Percentiles rank a stretch among this genome's conserved stretches.
phyloP scores from a whole-genome alignment of 2,113 vertebrate genomes.

The Sminthopsis crassicaudata region DNA sequence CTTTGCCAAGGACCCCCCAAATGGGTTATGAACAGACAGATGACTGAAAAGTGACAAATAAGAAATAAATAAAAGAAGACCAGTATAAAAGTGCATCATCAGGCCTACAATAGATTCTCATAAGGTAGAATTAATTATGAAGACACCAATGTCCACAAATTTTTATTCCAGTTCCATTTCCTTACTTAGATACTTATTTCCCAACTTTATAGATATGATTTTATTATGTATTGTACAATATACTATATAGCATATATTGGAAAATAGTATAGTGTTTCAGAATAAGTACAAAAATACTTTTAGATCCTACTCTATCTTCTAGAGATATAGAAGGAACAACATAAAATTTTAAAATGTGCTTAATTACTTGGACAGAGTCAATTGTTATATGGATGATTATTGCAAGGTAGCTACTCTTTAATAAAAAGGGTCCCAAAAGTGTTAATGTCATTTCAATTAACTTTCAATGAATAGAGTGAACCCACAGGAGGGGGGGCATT shows the following conservation, averaged over 20 bases:
- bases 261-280: background rate
- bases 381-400: background rate
- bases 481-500: background rate
- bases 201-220: background rate
- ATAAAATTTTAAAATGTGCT: constrained; percentile 10
- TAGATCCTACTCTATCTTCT: background rate
- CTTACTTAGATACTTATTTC: constrained; percentile 2
- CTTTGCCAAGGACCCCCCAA: background rate
- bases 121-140: constrained; percentile 25
- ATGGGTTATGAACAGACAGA: no score
- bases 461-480: background rate
- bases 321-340: background rate
- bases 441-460: background rate
- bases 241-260: background rate
- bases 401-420: background rate
- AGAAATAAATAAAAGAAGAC: no score
- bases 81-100: background rate
- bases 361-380: background rate
- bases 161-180: constrained; percentile 8
- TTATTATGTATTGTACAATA: background rate
- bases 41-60: no score
- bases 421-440: background rate
- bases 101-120: constrained; percentile 12
- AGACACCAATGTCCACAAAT: background rate
- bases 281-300: constrained; percentile 1